These are phyloP conservation scores for Ochropleura leucogaster DNA, from an alignment of 2,888 invertebrate genomes.

Conservation along the genomic window DNA sequence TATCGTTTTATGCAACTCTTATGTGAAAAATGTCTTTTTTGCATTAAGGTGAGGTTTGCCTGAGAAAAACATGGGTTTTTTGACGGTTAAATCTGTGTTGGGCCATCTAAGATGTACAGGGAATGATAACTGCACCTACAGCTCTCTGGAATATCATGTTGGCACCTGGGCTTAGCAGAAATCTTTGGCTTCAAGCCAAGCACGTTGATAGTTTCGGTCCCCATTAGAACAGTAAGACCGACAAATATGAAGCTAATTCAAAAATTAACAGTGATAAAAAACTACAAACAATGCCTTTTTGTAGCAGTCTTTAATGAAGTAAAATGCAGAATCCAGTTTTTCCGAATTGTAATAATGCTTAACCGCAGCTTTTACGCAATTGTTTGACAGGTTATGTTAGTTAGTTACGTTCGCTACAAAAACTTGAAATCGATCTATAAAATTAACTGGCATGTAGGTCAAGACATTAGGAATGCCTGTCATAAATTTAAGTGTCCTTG, in stretches of 20 bases:
- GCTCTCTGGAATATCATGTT: not conserved
- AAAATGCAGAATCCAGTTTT: constrained; percentile 39
- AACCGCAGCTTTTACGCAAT: constrained; percentile 50
- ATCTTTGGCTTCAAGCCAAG: constrained; percentile 25
- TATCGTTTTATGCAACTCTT: constrained; percentile 35
- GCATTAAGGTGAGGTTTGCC: not conserved
- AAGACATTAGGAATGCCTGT: constrained; percentile 33
- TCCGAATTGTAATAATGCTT: constrained; percentile 37
- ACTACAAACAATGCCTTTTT: constrained; percentile 9
- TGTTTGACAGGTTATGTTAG: constrained; percentile 36
- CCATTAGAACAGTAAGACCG: not conserved
- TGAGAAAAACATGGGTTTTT: not conserved
- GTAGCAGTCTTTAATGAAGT: not conserved
- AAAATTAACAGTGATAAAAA: not conserved
- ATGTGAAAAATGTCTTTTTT: constrained; percentile 6
- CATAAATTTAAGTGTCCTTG: constrained; percentile 29
- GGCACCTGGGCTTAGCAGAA: not conserved
- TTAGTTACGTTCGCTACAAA: constrained; percentile 42
- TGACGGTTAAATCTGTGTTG: not conserved
- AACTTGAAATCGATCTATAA: constrained; percentile 47
- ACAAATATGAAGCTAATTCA: not conserved
- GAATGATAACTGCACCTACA: not conserved
- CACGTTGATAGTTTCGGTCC: constrained; percentile 2
- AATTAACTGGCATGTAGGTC: constrained; percentile 45
- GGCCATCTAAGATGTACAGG: not conserved